These are phyloP conservation scores for Drosophila rhopaloa DNA, from an alignment of 1,140 invertebrate genomes.

Conservation along the genomic window DNA sequence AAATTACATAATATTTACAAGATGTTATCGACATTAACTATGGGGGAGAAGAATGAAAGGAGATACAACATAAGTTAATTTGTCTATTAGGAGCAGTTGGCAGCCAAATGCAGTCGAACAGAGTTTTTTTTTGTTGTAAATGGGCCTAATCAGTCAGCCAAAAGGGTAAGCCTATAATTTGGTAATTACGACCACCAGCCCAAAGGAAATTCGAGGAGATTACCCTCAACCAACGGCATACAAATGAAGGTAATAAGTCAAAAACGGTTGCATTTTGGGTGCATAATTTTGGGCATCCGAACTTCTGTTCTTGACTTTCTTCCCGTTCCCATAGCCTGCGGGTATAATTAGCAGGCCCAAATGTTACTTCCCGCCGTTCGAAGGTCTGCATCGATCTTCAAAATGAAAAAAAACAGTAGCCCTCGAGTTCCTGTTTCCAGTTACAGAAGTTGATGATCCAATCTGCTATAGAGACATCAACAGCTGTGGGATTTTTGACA, in stretches of 20 bases:
- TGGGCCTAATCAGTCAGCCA: slow-evolving; percentile 78
- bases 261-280: slow-evolving; percentile 68
- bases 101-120: slow-evolving; percentile 52
- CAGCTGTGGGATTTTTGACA: slow-evolving; percentile 69
- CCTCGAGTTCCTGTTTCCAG: slow-evolving; percentile 53
- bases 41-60: slow-evolving; percentile 30
- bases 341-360: slow-evolving; percentile 72
- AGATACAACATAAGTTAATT: slow-evolving; percentile 64
- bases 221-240: slow-evolving; percentile 28
- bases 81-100: slow-evolving; percentile 70
- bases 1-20: slow-evolving; percentile 83
- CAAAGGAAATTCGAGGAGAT: slow-evolving; percentile 25
- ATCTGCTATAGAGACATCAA: slow-evolving; percentile 67
- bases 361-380: slow-evolving; percentile 54
- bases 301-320: slow-evolving; percentile 33
- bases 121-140: slow-evolving; percentile 59
- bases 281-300: slow-evolving; percentile 62
- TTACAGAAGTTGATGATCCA: slow-evolving; percentile 42
- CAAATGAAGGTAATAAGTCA: slow-evolving; percentile 79
- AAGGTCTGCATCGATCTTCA: slow-evolving; percentile 34
- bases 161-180: slow-evolving; percentile 83
- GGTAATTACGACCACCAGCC: slow-evolving; percentile 60
- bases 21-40: slow-evolving; percentile 72
- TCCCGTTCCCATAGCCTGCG: slow-evolving; percentile 43
- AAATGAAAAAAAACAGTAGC: slow-evolving; percentile 42